Evolutionary conservation across 2,113 vertebrate species (phyloP), one percentile per base, ranked within the genome.

Genomic region (Ptychochromis oligacanthus): DNA sequence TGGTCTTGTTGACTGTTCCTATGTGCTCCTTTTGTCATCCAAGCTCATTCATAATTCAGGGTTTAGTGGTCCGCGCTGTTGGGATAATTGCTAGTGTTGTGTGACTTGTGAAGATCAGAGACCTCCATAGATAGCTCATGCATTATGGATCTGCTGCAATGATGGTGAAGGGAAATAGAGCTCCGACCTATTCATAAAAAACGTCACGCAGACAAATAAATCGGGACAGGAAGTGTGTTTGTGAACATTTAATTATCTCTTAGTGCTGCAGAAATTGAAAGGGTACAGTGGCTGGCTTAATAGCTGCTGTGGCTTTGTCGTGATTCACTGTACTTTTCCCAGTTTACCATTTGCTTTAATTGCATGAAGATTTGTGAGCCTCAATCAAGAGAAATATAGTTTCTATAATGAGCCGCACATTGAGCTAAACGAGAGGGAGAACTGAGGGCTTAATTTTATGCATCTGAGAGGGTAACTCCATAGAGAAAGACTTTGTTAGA

Each of bases 1-100:
- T 31, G 77, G 18, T 31, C 52, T 17, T 28, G 57, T 36, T 3
- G 75, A 20, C 79, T 61, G 61, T 28, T 87, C 57, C 75, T 52
- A 6, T 52, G 20, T 52, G 43, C 77, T 76, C 67, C 84, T 83
- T 83, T 84, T 84, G 72, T 83, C 79, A 60, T 77, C 59, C 9
- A 24, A 1, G 58, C 86, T 94, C 92, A 93, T 95, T 93, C 87
- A 94, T 93, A 90, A 94, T 94, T 93, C 84, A 93, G 86, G 65
- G 49, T 61, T 75, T 88, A 46, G 84, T 81, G 82, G 87, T 91
- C 88, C 79, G 67, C 6, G 46, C 56, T 61, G 88, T 67, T 77
- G 49, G 75, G 83, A 77, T 89, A 88, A 95, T 93, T 94, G 86
- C 92, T 80, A 79, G 81, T 85, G 85, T 90, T 89, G 91, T 93